Conservation (phyloP, 2,888 invertebrate species). For the Zootermopsis nevadensis region DNA sequence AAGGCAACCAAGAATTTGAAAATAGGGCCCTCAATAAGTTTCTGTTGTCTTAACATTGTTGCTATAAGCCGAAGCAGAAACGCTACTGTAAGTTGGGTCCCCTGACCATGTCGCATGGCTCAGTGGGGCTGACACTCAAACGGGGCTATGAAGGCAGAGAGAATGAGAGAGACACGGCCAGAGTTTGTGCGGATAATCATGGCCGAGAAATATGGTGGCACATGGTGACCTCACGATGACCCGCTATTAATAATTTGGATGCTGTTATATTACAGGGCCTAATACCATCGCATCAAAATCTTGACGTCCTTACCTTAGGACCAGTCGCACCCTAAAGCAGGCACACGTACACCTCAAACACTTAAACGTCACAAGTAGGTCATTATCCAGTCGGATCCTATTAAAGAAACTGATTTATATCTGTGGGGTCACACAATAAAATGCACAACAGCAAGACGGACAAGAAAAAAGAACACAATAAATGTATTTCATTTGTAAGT, state of each 20-base stretch:
- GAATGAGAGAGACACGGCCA: neutral
- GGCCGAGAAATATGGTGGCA: constrained; percentile 25
- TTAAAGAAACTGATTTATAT: constrained; percentile 11
- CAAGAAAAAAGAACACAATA: too few species aligned
- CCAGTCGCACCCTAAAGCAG: neutral
- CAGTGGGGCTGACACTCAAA: neutral
- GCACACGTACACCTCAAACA: too few species aligned
- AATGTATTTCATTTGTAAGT: too few species aligned
- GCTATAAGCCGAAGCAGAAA: too few species aligned
- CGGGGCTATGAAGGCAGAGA: neutral
- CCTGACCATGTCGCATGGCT: neutral
- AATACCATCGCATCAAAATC: constrained; percentile 5
- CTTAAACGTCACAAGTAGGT: neutral
- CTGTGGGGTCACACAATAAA: neutral
- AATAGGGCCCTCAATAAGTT: too few species aligned
- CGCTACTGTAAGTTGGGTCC: too few species aligned
- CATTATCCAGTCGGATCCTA: neutral
- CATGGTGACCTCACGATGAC: constrained; percentile 7
- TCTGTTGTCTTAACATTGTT: too few species aligned
- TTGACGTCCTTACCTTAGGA: neutral
- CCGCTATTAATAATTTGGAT: constrained; percentile 26
- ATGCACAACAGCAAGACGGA: too few species aligned
- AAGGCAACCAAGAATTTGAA: too few species aligned
- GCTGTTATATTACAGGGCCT: neutral
- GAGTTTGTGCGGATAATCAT: constrained; percentile 7